phyloP scores from a whole-genome alignment of 2,113 vertebrate species.

The Rostratula benghalensis region DNA sequence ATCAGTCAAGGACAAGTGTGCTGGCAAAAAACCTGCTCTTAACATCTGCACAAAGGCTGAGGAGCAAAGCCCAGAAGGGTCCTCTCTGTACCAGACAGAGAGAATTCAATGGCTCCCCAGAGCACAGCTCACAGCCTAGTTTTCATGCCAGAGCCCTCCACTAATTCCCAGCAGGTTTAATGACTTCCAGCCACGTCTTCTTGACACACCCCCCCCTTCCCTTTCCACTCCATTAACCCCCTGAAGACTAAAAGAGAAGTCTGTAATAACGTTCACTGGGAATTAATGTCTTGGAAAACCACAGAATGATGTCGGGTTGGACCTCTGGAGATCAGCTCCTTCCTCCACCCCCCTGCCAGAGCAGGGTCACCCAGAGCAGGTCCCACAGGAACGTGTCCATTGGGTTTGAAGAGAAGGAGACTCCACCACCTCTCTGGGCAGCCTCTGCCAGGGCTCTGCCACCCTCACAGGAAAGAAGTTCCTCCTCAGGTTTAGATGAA shows the following conservation, averaged over 20 bases:
- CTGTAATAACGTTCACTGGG: accelerated
- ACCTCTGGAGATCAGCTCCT: too few species aligned
- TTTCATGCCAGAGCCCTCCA: constrained; percentile 7
- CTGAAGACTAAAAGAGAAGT: not conserved
- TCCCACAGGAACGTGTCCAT: too few species aligned
- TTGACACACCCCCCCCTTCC: not conserved
- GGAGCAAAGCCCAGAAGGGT: constrained; percentile 25
- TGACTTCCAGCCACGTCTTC: not conserved
- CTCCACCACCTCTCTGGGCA: too few species aligned
- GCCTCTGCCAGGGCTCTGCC: too few species aligned
- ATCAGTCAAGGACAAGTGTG: constrained; percentile 49
- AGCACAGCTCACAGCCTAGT: not conserved
- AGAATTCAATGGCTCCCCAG: constrained; percentile 30
- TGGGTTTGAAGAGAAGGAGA: too few species aligned
- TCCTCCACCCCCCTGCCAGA: too few species aligned
- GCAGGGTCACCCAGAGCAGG: too few species aligned
- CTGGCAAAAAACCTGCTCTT: not conserved
- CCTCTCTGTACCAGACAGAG: not conserved
- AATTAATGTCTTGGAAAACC: not conserved
- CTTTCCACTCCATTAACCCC: not conserved
- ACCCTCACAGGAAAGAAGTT: too few species aligned
- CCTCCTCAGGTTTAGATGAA: too few species aligned
- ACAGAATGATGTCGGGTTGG: too few species aligned
- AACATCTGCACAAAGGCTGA: constrained; percentile 52
- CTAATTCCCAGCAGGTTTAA: not conserved